Percentiles rank a stretch among this genome's conserved stretches.
Conservation (phyloP, 2,797 vertebrate genomes). For the Hybognathus amarus region DNA sequence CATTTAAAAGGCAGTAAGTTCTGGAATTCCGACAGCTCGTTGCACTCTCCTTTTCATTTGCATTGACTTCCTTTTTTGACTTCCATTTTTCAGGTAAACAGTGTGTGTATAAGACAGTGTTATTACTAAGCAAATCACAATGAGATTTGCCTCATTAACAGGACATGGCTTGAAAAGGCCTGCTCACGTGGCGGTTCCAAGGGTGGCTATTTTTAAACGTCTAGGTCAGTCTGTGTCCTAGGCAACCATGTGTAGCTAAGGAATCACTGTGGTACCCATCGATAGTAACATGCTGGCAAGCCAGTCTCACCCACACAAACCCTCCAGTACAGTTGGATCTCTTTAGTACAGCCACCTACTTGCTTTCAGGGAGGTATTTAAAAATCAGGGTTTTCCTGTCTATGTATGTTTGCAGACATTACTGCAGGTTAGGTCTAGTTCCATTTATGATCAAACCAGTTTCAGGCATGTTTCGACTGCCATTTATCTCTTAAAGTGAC, state of each 20-base stretch:
- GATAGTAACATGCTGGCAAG: conserved; percentile 39
- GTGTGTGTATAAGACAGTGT: conserved; percentile 9
- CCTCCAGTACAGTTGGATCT: conserved; percentile 17
- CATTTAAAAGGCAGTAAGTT: conserved; percentile 14
- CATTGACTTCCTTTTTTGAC: neutral
- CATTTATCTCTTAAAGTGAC: neutral
- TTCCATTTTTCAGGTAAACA: conserved; percentile 1
- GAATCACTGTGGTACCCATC: conserved; percentile 64
- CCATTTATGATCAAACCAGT: neutral
- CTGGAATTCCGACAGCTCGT: neutral
- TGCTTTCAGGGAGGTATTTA: conserved; percentile 22
- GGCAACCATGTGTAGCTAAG: conserved; percentile 72
- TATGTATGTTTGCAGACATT: neutral
- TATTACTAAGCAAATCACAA: conserved; percentile 47
- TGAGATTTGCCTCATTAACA: conserved; percentile 63
- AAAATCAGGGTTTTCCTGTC: neutral
- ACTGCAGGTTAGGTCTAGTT: neutral
- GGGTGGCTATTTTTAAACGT: conserved; percentile 73
- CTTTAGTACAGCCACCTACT: conserved; percentile 21
- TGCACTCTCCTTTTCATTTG: conserved; percentile 22
- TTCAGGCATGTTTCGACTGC: neutral
- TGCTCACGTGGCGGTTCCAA: conserved; percentile 63
- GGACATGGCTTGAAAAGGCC: conserved; percentile 58
- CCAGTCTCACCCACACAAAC: conserved; percentile 47
- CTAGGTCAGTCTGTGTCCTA: conserved; percentile 74